Evolutionary conservation across 2,888 invertebrate genomes (phyloP), one percentile per base, ranked within the genome.

Genomic region (Embidobia sp.): DNA sequence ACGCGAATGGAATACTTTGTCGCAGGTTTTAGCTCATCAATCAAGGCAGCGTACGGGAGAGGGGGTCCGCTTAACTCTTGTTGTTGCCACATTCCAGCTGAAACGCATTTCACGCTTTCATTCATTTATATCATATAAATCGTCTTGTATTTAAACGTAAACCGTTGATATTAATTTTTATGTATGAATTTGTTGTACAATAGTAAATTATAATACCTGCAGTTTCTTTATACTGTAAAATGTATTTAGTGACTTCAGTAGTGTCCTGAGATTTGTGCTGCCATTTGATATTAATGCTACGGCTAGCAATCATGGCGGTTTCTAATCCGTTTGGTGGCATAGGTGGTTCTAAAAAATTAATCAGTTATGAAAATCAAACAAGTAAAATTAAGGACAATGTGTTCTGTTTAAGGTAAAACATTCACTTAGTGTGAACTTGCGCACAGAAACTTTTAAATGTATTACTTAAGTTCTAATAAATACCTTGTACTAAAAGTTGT

Each of bases 271-370:
- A 91, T 85, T 92, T 92, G 79, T 93, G 93, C 80, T 93, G 93
- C 95, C 95, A 96, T 82, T 94, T 93, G n/a, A 96, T 89, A 83
- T 93, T 93, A 8, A 94, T 93, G 7, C 93, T 93, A 40, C 94
- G 91, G 85, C 95, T 95, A 48, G 93, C 93, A 1, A 94, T 91
- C 91, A 93, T 93, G 5, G 93, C 92, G 8, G 94, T 92, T 87
- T 94, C 93, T 46, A 95, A 85, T 63, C 93, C 92, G 53, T 91
- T 92, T 6, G 95, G 94, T 51, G 94, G 92, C 80, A 93, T 92
- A 3, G 95, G 94, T 1, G 94, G 94, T 86, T 95, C 95, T 93
- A 48, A 53, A 53, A 46, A 49, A 22, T 31, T 27, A 31, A 51
- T 37, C 4, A 11, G 3, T n/a, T n/a, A 37, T 37, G 37, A 37